phyloP scores from a whole-genome alignment of 1,140 invertebrate species.

The Lasaia peninsularis region DNA sequence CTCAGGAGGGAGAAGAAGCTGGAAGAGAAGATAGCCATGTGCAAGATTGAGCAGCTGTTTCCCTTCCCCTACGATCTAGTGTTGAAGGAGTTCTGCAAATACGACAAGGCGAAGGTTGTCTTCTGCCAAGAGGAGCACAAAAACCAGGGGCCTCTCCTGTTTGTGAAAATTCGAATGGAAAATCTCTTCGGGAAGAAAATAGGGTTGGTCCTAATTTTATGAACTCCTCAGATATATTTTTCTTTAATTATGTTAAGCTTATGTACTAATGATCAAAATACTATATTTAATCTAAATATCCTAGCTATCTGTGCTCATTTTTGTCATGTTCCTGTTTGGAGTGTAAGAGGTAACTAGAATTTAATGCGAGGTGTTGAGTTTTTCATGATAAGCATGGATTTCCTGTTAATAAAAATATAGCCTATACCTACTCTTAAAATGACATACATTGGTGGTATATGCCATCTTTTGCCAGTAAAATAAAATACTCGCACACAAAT shows the following conservation, averaged over 20 bases:
- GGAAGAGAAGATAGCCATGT: slow-evolving; percentile 85
- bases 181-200: slow-evolving; percentile 71
- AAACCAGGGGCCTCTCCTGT: slow-evolving; percentile 88
- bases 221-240: neutral
- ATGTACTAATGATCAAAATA: too few species aligned
- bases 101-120: slow-evolving; percentile 83
- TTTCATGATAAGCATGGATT: too few species aligned
- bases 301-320: too few species aligned
- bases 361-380: too few species aligned
- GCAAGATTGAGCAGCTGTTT: slow-evolving; percentile 88
- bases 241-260: too few species aligned
- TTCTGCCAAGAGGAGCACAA: slow-evolving; percentile 95
- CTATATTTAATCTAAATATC: too few species aligned
- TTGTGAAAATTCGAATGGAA: slow-evolving; percentile 56
- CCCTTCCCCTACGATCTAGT: slow-evolving; percentile 93
- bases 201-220: slow-evolving; percentile 38
- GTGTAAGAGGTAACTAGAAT: too few species aligned
- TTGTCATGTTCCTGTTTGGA: too few species aligned
- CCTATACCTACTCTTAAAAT: too few species aligned
- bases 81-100: slow-evolving; percentile 83
- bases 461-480: too few species aligned
- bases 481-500: too few species aligned
- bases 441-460: neutral
- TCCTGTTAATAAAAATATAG: too few species aligned
- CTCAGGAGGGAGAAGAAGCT: slow-evolving; percentile 82